These are phyloP conservation scores for Lycophotia porphyrea DNA, from an alignment of 2,888 invertebrate genomes.

Conservation along the genomic window DNA sequence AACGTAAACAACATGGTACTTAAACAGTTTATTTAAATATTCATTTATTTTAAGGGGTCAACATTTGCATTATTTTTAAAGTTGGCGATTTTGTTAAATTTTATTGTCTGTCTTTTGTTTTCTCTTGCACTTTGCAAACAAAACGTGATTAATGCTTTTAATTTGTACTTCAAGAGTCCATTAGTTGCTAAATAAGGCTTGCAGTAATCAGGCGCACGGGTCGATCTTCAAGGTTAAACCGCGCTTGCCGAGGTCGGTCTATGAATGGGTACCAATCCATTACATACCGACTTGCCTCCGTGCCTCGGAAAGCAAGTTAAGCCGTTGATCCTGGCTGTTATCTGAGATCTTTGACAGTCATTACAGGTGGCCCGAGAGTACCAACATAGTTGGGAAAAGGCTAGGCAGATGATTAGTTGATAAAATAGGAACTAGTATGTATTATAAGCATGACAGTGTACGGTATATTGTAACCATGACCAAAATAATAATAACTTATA, in stretches of 20 bases:
- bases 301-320: too few relatives aligned
- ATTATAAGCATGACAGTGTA: not conserved
- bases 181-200: not conserved
- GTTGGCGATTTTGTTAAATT: conserved; percentile 7
- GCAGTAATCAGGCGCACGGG: not conserved
- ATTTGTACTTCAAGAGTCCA: not conserved
- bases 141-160: not conserved
- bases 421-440: not conserved
- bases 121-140: conserved; percentile 12
- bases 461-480: not conserved
- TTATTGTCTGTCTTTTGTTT: not conserved
- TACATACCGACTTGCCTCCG: not conserved
- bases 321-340: not conserved
- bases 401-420: not conserved
- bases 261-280: not conserved
- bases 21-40: conserved; percentile 35
- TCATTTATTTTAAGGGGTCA: conserved; percentile 35
- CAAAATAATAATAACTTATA: not conserved
- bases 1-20: conserved; percentile 36
- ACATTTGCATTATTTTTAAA: conserved; percentile 28
- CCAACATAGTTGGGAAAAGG: not conserved
- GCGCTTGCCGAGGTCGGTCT: not conserved
- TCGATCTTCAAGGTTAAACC: not conserved
- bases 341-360: too few relatives aligned
- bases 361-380: too few relatives aligned